Percentiles rank a stretch among this genome's conserved stretches.
Evolutionary conservation across 2,888 invertebrate species (phyloP).

Genomic region (Eudasyphora cyanicolor): DNA sequence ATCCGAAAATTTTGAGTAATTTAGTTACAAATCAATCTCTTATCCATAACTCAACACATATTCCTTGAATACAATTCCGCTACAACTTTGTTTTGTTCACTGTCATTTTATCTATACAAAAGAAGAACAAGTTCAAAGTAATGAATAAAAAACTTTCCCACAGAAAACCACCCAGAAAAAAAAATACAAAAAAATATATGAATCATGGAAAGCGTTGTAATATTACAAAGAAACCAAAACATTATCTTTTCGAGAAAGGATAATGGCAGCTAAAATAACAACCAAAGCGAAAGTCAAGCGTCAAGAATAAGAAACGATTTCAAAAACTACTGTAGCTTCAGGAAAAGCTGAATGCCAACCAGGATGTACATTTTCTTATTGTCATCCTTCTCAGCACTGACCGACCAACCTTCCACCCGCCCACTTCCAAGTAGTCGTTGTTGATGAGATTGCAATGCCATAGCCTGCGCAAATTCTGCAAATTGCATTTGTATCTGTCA

Average conservation of each 20-base stretch:
- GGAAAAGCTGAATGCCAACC: no score
- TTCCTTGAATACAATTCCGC: no score
- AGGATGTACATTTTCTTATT: no score
- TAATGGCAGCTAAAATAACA: slow-evolving; percentile 51
- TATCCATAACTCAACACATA: no score
- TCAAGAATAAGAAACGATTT: neutral
- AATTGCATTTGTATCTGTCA: slow-evolving; percentile 9
- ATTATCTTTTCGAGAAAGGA: slow-evolving; percentile 41
- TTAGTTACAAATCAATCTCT: no score
- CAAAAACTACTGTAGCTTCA: neutral
- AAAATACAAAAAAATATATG: neutral
- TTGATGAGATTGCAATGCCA: no score
- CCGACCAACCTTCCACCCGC: no score
- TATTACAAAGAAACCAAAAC: slow-evolving; percentile 1
- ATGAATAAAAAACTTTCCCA: neutral
- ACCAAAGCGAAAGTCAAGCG: neutral
- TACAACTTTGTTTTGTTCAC: no score
- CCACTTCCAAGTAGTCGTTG: slow-evolving; percentile 10
- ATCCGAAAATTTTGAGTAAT: no score
- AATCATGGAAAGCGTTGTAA: slow-evolving; percentile 15
- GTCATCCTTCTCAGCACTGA: no score
- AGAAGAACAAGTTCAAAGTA: neutral
- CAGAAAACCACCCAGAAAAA: neutral
- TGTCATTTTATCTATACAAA: no score
- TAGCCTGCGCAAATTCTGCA: slow-evolving; percentile 37